Base-by-base conservation (phyloP, 2,113 vertebrate genomes). In the Ctenodactylus gundi region DNA sequence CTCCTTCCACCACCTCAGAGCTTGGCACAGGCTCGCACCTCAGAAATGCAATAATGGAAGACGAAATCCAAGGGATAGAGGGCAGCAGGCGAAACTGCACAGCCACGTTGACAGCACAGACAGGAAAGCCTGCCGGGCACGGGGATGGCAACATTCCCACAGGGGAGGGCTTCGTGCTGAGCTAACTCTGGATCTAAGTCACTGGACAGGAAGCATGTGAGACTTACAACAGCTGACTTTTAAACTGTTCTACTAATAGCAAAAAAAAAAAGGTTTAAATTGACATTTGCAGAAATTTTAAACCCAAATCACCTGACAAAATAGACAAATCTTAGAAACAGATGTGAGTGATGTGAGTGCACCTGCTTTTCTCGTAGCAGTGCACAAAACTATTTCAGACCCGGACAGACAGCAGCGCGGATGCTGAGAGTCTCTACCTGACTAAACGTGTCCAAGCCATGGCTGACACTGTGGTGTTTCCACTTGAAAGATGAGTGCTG, bases 251-350 rank as follows among this genome's bases (percentile, higher is more conserved):
- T 94, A 81, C 89, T 95, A 97, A 95, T 65, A 95, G 87, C 36
- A 96, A 90, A 94, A 84, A 93, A 96, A 90, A 94, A 84, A 93
- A 75, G 88, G 92, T 55, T 88, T 88, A 94, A 95, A 93, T 95
- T 81, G 87, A 95, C 95, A 96, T 96, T 93, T 96, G 95, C 64
- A 95, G 78, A 90, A 97, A 95, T 67, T 90, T 88, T 88, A 91
- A 97, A 94, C 85, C n/a, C 39, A 96, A 97, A 96, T 96, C 90
- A 96, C 83, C 81, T 94, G 93, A 97, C 90, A 96, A 97, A 94
- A 95, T 65, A 90, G 93, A 96, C 72, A 96, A 95, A 95, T 95
- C 94, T 97, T 94, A 92, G 93, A 96, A 96, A 96, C 68, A 94
- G 77, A 96, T 88, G 87, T 94, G n/a, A n/a, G n/a, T n/a, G n/a